These are phyloP conservation scores for Microtus oregoni DNA, from an alignment of 2,113 vertebrate species.

Conservation along the genomic window DNA sequence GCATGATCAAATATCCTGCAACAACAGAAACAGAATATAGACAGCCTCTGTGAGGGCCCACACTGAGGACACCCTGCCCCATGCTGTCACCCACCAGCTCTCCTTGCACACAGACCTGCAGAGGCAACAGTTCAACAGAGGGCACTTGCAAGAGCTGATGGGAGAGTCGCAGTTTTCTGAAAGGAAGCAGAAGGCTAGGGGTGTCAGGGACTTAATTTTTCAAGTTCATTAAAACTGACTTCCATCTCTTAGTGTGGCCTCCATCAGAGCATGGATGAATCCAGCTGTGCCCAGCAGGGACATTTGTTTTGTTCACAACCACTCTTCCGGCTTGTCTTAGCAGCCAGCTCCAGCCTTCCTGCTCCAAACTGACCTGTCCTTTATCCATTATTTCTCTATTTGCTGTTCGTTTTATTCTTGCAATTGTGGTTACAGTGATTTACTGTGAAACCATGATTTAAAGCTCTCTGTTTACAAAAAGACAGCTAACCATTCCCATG, in stretches of 20 bases:
- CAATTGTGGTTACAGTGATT: neutral
- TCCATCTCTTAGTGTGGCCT: neutral
- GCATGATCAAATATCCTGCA: neutral
- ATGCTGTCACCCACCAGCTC: neutral
- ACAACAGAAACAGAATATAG: neutral
- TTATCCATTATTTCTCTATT: neutral
- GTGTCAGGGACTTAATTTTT: rapidly evolving
- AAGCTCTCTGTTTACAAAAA: neutral
- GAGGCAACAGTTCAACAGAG: neutral
- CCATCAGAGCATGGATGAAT: neutral
- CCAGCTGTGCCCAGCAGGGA: neutral
- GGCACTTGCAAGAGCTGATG: neutral
- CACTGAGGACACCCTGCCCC: neutral
- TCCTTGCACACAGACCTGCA: rapidly evolving
- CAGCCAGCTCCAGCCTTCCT: too few species aligned
- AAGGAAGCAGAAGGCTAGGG: neutral
- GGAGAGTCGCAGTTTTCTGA: neutral
- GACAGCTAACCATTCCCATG: neutral
- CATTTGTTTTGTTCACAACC: neutral
- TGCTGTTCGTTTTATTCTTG: constrained; percentile 5
- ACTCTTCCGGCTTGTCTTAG: neutral
- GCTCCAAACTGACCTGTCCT: neutral
- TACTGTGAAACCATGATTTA: neutral
- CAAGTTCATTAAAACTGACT: neutral
- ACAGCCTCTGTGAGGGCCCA: neutral